Conservation (phyloP, 2,797 vertebrate genomes). For the Nyctibius grandis region DNA sequence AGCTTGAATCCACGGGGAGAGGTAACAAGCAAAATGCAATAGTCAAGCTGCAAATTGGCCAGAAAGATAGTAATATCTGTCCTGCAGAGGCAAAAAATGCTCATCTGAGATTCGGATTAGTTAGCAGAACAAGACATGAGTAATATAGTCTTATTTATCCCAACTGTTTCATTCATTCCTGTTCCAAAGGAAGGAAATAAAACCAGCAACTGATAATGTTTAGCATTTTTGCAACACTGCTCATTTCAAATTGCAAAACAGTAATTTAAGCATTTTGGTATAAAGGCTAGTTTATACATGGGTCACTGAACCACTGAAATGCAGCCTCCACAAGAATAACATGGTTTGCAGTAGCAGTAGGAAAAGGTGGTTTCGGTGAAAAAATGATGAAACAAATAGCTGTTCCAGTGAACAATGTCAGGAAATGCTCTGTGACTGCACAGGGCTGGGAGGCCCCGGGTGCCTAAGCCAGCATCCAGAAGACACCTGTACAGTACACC, state of each 20-base stretch:
- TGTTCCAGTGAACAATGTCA: neutral
- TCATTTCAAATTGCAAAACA: neutral
- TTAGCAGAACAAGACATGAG: neutral
- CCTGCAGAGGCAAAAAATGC: neutral
- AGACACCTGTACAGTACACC: neutral
- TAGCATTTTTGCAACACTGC: neutral
- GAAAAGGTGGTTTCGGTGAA: neutral
- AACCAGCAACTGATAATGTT: neutral
- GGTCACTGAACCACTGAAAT: neutral
- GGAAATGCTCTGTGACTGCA: neutral
- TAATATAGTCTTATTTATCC: neutral
- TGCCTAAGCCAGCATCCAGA: neutral
- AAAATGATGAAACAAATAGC: neutral
- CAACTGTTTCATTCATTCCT: neutral
- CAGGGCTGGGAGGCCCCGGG: neutral
- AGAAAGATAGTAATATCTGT: neutral
- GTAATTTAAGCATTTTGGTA: neutral
- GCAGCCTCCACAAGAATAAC: neutral
- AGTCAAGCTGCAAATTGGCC: neutral
- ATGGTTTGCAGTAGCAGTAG: neutral
- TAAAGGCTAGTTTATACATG: neutral
- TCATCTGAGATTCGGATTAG: conserved; percentile 1
- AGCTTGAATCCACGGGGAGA: neutral
- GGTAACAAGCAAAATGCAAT: neutral
- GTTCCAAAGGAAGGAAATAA: conserved; percentile 14